Percentiles rank a stretch among this genome's conserved stretches.
phyloP scores from a whole-genome alignment of 2,888 invertebrate species.

The Abrostola triplasia region DNA sequence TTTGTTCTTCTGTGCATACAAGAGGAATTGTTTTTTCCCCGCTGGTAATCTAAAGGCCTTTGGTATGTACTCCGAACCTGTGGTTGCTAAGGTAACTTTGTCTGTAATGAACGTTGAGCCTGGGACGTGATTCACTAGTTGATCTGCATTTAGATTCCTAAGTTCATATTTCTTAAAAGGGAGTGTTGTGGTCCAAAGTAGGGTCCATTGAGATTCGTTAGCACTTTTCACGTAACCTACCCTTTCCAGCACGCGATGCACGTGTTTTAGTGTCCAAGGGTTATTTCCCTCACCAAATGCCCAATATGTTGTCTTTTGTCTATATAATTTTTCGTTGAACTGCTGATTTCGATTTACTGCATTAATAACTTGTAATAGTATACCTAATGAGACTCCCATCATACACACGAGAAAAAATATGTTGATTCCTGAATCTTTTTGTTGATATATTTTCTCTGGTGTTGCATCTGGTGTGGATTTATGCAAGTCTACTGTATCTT shows the following conservation, averaged over 20 bases:
- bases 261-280: conserved; percentile 91
- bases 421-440: conserved; percentile 58
- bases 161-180: conserved; percentile 91
- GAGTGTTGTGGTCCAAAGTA: conserved; percentile 98
- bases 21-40: conserved; percentile 91
- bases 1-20: conserved; percentile 90
- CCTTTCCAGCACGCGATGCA: conserved; percentile 92
- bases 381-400: conserved; percentile 73
- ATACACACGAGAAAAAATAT: conserved; percentile 76
- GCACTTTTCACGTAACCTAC: conserved; percentile 91
- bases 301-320: conserved; percentile 82
- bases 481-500: conserved; percentile 35
- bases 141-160: conserved; percentile 90
- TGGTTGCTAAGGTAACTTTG: conserved; percentile 95
- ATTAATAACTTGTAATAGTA: conserved; percentile 69
- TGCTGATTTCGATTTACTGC: conserved; percentile 64
- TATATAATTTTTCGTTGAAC: conserved; percentile 45
- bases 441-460: conserved; percentile 5
- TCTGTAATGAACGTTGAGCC: conserved; percentile 97
- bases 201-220: conserved; percentile 91
- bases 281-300: conserved; percentile 87
- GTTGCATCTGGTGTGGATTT: conserved; percentile 33
- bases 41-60: conserved; percentile 95
- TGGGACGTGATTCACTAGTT: conserved; percentile 97
- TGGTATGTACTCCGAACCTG: conserved; percentile 94